Evolutionary conservation across 1,140 invertebrate species (phyloP), one percentile per base, ranked within the genome.

Genomic region (Druon quercuslanigerum): DNA sequence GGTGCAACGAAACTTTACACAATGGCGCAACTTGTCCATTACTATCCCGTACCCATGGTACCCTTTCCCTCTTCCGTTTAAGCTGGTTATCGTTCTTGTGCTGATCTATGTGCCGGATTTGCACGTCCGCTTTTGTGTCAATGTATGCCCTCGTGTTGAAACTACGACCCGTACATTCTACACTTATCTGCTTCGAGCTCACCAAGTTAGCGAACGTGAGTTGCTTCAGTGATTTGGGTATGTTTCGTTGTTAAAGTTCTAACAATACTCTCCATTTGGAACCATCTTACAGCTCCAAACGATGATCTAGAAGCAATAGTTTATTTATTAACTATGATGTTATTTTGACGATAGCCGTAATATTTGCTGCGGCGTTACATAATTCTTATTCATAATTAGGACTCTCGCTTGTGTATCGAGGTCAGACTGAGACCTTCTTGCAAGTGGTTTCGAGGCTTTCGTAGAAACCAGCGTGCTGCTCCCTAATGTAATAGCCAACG

Each of bases 1-100:
- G 72, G 54, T 74, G 78, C 83, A 81, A 84, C 82, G 84, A 88
- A 90, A 89, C 86, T 90, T 89, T 78, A 76, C 77, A 90, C 88
- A 89, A 89, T 89, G 83, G 83, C 81, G 81, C 83, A 90, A 89
- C 89, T 89, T 87, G 83, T 81, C 86, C 83, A 89, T 89, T 89
- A 89, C 81, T 82, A 81, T 82, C 75, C 83, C 81, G 76, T 73
- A 60, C 75, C 72, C 73, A 66, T 66, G 57, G 13, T 40, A 33
- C 13, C 57, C 57, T 20, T 56, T 56, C 52, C 52, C 52, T 56
- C 40, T 66, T 66, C 57, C 57, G 56, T 57, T 40, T 14, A 66
- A 66, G 25, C 57, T 66, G 5, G 57, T 25, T 66, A 66, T 66
- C 57, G 57, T 40, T 40, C 57, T 66, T 33, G 6, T 66, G 57